A percentile compares a stretch with the other conserved stretches of the same genome.
Conservation (phyloP, 2,888 invertebrate species). For the Cheilosia impressa region DNA sequence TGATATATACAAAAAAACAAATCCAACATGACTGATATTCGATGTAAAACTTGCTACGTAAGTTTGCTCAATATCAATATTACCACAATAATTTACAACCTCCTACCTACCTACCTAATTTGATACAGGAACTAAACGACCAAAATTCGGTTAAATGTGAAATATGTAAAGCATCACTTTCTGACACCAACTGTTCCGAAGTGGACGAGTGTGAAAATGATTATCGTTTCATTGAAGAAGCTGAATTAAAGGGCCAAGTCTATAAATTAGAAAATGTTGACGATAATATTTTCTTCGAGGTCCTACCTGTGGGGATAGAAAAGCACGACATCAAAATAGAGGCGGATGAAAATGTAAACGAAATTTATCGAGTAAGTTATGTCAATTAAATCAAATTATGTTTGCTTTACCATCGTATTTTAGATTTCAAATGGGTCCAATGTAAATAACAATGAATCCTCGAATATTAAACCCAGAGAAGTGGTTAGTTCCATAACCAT, state of each 20-base stretch:
- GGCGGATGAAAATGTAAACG: neutral
- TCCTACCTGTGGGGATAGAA: neutral
- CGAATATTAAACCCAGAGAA: neutral
- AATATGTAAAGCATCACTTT: slow-evolving; percentile 43
- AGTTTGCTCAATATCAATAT: neutral
- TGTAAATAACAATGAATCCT: neutral
- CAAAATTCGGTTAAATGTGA: slow-evolving; percentile 56
- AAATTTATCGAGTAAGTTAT: slow-evolving; percentile 14
- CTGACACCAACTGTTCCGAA: neutral
- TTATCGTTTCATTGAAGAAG: slow-evolving; percentile 66
- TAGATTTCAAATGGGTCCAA: slow-evolving; percentile 25
- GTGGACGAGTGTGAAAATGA: slow-evolving; percentile 58
- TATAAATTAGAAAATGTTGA: slow-evolving; percentile 56
- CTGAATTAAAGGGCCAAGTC: slow-evolving; percentile 50
- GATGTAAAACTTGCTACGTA: slow-evolving; percentile 53
- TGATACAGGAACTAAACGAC: slow-evolving; percentile 53
- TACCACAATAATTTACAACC: neutral
- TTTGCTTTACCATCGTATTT: neutral
- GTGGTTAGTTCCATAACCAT: neutral
- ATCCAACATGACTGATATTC: slow-evolving; percentile 53
- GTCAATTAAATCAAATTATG: neutral
- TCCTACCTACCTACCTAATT: neutral
- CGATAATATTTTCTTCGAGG: slow-evolving; percentile 12
- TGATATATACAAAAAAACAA: neutral
- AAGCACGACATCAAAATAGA: slow-evolving; percentile 9